Conservation (phyloP, 2,888 invertebrate species). For the Lycia hirtaria region DNA sequence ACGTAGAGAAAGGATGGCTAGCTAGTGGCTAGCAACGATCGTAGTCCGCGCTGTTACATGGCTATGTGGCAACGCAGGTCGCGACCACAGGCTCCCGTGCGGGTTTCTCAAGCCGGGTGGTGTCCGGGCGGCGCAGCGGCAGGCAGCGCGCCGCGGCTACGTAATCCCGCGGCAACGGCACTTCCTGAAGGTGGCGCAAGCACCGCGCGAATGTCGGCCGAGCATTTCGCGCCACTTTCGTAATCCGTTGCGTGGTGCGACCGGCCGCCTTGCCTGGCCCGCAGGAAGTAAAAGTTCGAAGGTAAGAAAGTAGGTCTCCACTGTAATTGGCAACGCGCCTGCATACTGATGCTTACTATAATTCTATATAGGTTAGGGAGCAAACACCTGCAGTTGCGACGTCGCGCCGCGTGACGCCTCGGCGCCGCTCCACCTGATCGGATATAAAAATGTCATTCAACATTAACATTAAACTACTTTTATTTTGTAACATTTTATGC, state of each 20-base stretch:
- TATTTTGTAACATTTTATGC: slow-evolving; percentile 13
- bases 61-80: slow-evolving; percentile 47
- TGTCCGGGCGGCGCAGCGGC: slow-evolving; percentile 55
- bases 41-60: slow-evolving; percentile 30
- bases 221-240: slow-evolving; percentile 85
- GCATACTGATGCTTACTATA: slow-evolving; percentile 78
- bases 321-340: slow-evolving; percentile 83
- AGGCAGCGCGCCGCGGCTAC: slow-evolving; percentile 63
- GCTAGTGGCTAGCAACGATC: slow-evolving; percentile 21
- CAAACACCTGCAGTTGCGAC: slow-evolving; percentile 56
- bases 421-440: slow-evolving; percentile 9
- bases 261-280: slow-evolving; percentile 79
- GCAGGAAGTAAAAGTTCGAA: slow-evolving; percentile 86
- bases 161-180: slow-evolving; percentile 81
- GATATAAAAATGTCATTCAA: slow-evolving; percentile 25
- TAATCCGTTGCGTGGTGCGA: slow-evolving; percentile 83
- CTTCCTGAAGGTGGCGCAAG: slow-evolving; percentile 85
- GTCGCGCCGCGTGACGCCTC: neutral
- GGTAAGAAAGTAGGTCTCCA: slow-evolving; percentile 85
- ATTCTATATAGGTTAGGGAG: slow-evolving; percentile 66
- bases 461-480: slow-evolving; percentile 35
- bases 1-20: slow-evolving; percentile 49
- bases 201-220: slow-evolving; percentile 82
- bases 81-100: slow-evolving; percentile 60
- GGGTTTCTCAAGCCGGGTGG: slow-evolving; percentile 63